These are phyloP conservation scores for Stenolophus ochropezus DNA, from an alignment of 2,888 invertebrate species.

Conservation along the genomic window DNA sequence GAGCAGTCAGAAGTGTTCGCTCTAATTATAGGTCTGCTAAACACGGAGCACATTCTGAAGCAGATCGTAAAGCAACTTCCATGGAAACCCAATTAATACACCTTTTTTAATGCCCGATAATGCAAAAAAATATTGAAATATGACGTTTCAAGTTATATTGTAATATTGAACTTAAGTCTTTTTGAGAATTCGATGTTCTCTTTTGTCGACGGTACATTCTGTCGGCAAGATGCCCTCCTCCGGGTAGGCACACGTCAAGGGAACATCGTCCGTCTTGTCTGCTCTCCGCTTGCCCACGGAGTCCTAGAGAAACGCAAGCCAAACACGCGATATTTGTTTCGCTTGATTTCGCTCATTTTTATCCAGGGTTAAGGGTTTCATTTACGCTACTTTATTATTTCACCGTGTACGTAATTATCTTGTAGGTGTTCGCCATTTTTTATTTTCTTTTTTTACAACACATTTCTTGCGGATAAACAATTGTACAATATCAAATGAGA, in stretches of 20 bases:
- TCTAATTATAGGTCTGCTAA: too few species aligned
- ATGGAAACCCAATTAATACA: too few species aligned
- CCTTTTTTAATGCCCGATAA: too few species aligned
- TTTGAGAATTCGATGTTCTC: background rate
- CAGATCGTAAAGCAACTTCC: too few species aligned
- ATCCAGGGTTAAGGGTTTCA: conserved; percentile 9
- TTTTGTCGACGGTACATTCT: background rate
- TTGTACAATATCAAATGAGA: background rate
- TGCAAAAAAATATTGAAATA: too few species aligned
- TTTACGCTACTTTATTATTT: background rate
- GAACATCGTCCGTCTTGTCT: background rate
- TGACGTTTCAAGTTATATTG: too few species aligned
- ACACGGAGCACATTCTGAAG: too few species aligned
- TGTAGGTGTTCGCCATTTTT: background rate
- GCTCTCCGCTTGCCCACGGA: background rate
- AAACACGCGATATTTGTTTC: conserved; percentile 31
- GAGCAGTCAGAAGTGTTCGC: too few species aligned
- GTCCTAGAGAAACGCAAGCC: background rate
- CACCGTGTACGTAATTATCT: background rate
- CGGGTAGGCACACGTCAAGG: background rate
- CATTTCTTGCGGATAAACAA: background rate
- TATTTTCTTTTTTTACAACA: background rate
- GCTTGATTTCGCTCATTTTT: conserved; percentile 23
- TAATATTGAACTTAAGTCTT: too few species aligned
- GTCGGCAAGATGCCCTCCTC: background rate